Evolutionary conservation across 2,797 vertebrate species (phyloP), one percentile per base, ranked within the genome.

Genomic region (Alca torda): DNA sequence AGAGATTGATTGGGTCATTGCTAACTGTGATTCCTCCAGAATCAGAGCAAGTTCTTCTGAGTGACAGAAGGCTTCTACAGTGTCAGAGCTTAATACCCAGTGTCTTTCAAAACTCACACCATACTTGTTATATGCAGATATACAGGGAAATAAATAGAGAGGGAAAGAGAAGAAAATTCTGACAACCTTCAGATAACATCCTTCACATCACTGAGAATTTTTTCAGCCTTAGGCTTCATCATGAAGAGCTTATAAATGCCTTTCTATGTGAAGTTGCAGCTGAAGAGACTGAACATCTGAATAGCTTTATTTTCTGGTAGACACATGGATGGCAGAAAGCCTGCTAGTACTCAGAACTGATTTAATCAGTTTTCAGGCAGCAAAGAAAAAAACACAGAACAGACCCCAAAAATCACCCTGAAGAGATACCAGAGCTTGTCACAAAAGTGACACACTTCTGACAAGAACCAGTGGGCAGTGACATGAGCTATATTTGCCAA

Each of bases 281-380:
- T 85, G 78, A 92, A 87, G 48, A 90, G 31, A 85, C n/a, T 89
- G 82, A 89, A 95, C n/a, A 84, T 91, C 77, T 57, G 69, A 89
- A 80, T 61, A 85, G 26, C 18, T 95, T 93, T 92, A 64, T 89
- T 92, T 88, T 81, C 69, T 90, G 53, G 54, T 90, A 97, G 92
- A 87, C 82, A 89, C 9, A 2, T 79, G 69, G 95, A 96, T 94
- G 93, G 91, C 90, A 97, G 96, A 95, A 97, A 91, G 86, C 19
- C 95, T 90, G 91, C 92, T 97, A 95, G 56, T 57, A 85, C 72
- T 86, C 94, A 90, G 56, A 89, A 95, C 35, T 92, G 65, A 87
- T 96, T 97, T 97, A 95, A 97, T 96, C 86, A 84, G 84, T 97
- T 98, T 97, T 96, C 79, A 95, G 93, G 90, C 65, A 87, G 95